phyloP scores from a whole-genome alignment of 2,888 invertebrate genomes.

The Pelosia muscerda region DNA sequence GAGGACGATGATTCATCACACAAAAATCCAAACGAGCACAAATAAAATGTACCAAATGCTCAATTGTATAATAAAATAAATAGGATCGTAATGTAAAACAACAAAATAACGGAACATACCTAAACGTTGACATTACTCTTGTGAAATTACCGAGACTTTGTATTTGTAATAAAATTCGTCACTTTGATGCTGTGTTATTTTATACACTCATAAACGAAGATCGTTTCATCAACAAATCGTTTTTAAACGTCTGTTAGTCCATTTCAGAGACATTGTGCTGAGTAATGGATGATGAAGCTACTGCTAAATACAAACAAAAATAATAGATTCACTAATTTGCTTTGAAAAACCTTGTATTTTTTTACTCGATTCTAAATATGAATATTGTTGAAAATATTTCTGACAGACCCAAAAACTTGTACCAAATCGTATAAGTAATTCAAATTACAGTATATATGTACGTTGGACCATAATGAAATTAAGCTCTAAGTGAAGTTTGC shows the following conservation, averaged over 20 bases:
- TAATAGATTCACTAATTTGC: background rate
- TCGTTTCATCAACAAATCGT: background rate
- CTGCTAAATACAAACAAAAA: background rate
- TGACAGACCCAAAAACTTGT: background rate
- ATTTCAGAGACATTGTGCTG: background rate
- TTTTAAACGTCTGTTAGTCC: background rate
- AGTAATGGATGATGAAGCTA: background rate
- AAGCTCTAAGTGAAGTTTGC: constrained; percentile 6
- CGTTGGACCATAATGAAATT: constrained; percentile 18
- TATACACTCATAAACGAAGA: background rate
- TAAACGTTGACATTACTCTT: constrained; percentile 1
- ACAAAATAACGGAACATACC: background rate
- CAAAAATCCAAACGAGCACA: background rate
- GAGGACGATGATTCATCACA: background rate
- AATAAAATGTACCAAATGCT: background rate
- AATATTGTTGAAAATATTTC: too few species aligned
- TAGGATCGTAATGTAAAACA: constrained; percentile 7
- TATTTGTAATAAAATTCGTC: background rate
- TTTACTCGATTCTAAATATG: too few species aligned
- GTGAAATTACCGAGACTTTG: constrained; percentile 8
- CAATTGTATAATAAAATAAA: constrained; percentile 2
- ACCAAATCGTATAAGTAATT: background rate
- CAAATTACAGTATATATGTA: background rate
- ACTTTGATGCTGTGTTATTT: background rate
- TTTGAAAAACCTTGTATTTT: background rate